phyloP scores from a whole-genome alignment of 2,888 invertebrate species.

The Phengaris alcon region DNA sequence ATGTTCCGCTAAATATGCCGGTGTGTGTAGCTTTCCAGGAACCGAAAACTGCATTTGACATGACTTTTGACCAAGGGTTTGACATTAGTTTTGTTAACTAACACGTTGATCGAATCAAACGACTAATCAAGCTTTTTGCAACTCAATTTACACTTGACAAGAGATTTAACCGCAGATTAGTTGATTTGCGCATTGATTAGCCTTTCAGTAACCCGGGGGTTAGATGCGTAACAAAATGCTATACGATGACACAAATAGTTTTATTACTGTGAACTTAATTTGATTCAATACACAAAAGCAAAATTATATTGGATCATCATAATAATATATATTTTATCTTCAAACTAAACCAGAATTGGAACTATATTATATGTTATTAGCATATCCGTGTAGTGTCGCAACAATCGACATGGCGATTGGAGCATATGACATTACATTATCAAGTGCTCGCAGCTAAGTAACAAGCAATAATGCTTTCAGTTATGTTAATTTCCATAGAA shows the following conservation, averaged over 20 bases:
- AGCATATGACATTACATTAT: constrained; percentile 26
- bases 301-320: neutral
- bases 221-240: no score
- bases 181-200: no score
- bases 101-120: no score
- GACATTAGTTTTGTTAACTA: no score
- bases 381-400: constrained; percentile 22
- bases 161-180: no score
- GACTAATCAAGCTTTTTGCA: no score
- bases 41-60: no score
- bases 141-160: no score
- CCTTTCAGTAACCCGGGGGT: no score
- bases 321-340: neutral
- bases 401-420: constrained; percentile 11
- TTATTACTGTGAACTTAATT: neutral
- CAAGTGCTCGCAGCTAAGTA: constrained; percentile 25
- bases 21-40: no score
- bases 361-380: constrained; percentile 22
- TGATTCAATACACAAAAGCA: neutral
- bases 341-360: constrained; percentile 8
- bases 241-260: neutral
- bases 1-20: no score
- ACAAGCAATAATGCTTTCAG: constrained; percentile 7
- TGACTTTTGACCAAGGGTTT: no score
- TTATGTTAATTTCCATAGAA: constrained; percentile 16